phyloP scores from a whole-genome alignment of 1,140 invertebrate species.

The Heliconius hewitsoni region DNA sequence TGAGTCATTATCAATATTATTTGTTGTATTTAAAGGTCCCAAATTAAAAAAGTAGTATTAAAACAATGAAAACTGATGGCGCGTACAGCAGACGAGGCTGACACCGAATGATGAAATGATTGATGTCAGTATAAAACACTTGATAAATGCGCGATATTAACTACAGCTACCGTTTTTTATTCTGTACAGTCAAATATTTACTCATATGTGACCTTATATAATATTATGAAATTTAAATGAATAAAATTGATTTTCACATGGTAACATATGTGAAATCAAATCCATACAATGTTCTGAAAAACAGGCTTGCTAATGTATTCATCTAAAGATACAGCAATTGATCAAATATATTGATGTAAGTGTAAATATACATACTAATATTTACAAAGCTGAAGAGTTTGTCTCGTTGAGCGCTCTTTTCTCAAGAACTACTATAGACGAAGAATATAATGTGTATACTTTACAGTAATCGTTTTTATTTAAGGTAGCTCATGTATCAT shows the following conservation, averaged over 20 bases:
- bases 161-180: not conserved
- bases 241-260: not conserved
- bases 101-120: not conserved
- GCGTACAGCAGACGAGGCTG: not conserved
- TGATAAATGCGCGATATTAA: not conserved
- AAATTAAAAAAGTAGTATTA: slow-evolving; percentile 3
- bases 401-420: no score
- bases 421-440: no score
- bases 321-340: no score
- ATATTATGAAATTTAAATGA: not conserved
- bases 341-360: no score
- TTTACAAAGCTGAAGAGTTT: no score
- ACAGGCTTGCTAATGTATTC: no score
- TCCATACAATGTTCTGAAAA: no score
- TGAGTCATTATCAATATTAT: not conserved
- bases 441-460: no score
- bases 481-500: no score
- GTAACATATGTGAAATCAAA: no score
- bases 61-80: not conserved
- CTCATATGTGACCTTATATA: not conserved
- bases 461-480: no score
- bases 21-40: not conserved
- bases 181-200: not conserved
- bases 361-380: no score
- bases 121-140: not conserved